A percentile compares a stretch with the other conserved stretches of the same genome.
Evolutionary conservation across 2,888 invertebrate genomes (phyloP).

Genomic region (Tromatobia lineatoria): DNA sequence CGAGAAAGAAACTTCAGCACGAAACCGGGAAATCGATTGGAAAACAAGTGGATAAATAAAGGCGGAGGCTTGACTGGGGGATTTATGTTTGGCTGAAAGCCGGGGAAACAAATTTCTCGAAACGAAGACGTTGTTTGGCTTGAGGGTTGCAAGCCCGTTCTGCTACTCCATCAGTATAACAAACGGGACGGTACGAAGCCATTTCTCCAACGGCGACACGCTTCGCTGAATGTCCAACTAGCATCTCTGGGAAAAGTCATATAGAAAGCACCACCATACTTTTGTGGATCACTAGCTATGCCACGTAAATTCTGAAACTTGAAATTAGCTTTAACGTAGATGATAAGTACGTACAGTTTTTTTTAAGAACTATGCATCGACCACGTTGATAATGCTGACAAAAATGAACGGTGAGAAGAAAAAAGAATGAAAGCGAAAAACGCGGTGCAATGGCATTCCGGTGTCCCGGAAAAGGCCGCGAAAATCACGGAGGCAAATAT

Average conservation of each 20-base stretch:
- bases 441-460: conserved; percentile 30
- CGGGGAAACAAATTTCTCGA: conserved; percentile 42
- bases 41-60: conserved; percentile 44
- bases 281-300: conserved; percentile 16
- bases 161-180: conserved; percentile 41
- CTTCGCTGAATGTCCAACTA: conserved; percentile 35
- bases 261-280: neutral
- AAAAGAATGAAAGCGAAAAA: conserved; percentile 1
- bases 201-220: conserved; percentile 39
- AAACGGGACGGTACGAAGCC: conserved; percentile 26
- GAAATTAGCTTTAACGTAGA: neutral
- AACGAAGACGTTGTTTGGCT: conserved; percentile 42
- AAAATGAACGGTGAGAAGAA: neutral
- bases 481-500: conserved; percentile 36
- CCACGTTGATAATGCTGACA: conserved; percentile 41
- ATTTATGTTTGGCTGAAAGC: conserved; percentile 36
- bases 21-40: conserved; percentile 31
- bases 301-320: neutral
- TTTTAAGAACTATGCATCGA: neutral
- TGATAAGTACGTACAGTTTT: neutral
- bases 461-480: conserved; percentile 31
- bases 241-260: conserved; percentile 33
- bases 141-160: conserved; percentile 28
- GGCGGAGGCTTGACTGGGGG: conserved; percentile 9
- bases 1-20: conserved; percentile 9